These are phyloP conservation scores for Hapalemur alaotrensis DNA, from an alignment of 2,797 vertebrate genomes.

Conservation along the genomic window DNA sequence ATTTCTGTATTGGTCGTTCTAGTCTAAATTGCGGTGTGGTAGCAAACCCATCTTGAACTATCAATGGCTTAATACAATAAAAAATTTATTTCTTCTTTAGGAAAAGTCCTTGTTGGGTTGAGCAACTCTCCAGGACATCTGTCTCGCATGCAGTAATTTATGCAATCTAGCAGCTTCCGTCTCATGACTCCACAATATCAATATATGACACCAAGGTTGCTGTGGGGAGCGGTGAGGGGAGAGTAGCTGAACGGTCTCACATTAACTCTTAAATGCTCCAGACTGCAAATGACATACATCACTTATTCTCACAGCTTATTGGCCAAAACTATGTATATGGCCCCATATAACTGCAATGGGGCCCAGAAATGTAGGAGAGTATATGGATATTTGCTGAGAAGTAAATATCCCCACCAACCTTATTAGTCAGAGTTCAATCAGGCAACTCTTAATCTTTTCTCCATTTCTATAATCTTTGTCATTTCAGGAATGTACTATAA, in stretches of 20 bases:
- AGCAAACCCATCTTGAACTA: conserved; percentile 2
- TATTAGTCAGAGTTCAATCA: neutral
- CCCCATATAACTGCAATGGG: neutral
- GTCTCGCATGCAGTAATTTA: neutral
- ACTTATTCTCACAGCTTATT: neutral
- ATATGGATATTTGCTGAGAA: neutral
- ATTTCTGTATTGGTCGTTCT: neutral
- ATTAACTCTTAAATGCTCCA: neutral
- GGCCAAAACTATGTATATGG: neutral
- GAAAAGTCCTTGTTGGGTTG: neutral
- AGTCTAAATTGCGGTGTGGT: neutral
- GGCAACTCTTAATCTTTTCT: neutral
- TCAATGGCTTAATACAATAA: neutral
- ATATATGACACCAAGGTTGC: neutral
- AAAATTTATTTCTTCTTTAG: neutral
- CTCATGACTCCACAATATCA: neutral
- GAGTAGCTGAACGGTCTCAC: neutral
- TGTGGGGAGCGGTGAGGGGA: no score
- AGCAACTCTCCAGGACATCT: neutral
- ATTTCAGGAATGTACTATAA: neutral
- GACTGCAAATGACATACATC: neutral
- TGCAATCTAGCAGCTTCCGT: neutral
- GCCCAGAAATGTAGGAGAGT: neutral
- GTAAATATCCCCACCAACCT: neutral
- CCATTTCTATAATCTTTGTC: neutral